Conservation (phyloP, 2,888 invertebrate species). For the Cephalotes varians region DNA sequence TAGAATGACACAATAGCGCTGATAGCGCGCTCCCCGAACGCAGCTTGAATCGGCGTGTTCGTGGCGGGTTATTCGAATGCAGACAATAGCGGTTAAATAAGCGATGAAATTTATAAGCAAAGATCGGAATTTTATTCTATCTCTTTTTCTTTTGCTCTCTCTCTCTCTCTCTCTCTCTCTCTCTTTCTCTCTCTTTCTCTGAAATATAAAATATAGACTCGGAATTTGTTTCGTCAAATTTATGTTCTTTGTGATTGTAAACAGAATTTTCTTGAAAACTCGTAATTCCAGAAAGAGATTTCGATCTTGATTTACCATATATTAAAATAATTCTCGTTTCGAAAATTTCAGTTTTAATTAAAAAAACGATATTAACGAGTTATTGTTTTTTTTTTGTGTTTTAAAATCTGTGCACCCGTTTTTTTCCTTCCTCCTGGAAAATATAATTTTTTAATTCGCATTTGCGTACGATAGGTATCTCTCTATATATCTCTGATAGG, state of each 20-base stretch:
- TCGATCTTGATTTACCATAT: neutral
- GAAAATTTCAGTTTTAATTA: neutral
- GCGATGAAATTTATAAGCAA: neutral
- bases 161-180: no score
- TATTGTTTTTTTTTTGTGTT: neutral
- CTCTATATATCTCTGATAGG: neutral
- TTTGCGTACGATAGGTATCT: slow-evolving; percentile 9
- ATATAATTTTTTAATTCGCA: neutral
- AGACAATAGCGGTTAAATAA: neutral
- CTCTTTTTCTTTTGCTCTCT: no score
- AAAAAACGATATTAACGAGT: neutral
- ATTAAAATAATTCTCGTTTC: neutral
- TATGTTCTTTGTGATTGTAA: neutral
- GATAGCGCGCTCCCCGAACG: no score
- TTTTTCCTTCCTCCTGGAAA: neutral
- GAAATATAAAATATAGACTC: neutral
- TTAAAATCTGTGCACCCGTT: neutral
- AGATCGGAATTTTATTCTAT: neutral
- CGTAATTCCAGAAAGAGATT: neutral
- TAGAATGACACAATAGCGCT: no score
- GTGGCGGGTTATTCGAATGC: slow-evolving; percentile 54
- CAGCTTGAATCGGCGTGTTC: neutral
- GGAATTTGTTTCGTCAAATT: neutral
- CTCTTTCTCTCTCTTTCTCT: no score
- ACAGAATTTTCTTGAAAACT: neutral